Evolutionary conservation across 2,888 invertebrate genomes (phyloP).

Genomic region (Phengaris arion): DNA sequence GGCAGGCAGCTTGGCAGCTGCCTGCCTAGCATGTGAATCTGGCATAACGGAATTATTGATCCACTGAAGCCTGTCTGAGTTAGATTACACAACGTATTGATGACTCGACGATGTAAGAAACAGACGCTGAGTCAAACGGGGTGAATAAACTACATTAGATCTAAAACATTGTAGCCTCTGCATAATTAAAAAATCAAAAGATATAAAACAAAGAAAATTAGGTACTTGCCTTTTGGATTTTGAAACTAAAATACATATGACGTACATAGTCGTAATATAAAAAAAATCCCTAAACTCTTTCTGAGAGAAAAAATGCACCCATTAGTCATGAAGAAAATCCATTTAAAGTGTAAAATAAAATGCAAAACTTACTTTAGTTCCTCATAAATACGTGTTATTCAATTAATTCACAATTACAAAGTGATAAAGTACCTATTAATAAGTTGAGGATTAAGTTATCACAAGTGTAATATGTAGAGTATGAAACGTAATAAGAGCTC

Average conservation of each 20-base stretch:
- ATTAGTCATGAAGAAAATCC: too few species aligned
- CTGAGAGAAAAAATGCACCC: too few species aligned
- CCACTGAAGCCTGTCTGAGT: slow-evolving; percentile 4
- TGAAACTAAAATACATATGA: too few species aligned
- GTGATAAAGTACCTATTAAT: slow-evolving; percentile 2
- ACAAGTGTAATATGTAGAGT: slow-evolving; percentile 14
- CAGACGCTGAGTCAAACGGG: background rate
- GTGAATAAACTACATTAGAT: slow-evolving; percentile 1
- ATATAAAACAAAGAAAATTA: too few species aligned
- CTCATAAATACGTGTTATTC: background rate
- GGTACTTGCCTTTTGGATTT: too few species aligned
- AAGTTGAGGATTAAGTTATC: slow-evolving; percentile 11
- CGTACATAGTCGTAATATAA: too few species aligned
- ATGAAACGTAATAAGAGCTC: slow-evolving; percentile 17
- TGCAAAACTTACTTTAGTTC: background rate
- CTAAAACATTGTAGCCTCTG: background rate
- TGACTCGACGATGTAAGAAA: slow-evolving; percentile 3
- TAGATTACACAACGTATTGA: slow-evolving; percentile 1
- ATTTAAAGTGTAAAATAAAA: background rate
- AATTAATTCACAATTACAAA: background rate
- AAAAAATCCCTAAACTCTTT: too few species aligned
- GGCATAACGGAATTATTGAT: slow-evolving; percentile 10
- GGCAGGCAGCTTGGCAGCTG: background rate
- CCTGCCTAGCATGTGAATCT: background rate
- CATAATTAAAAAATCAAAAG: background rate